A percentile compares a stretch with the other conserved stretches of the same genome.
These are phyloP conservation scores for Eudasyphora cyanicolor DNA, from an alignment of 2,888 invertebrate genomes.

Conservation along the genomic window DNA sequence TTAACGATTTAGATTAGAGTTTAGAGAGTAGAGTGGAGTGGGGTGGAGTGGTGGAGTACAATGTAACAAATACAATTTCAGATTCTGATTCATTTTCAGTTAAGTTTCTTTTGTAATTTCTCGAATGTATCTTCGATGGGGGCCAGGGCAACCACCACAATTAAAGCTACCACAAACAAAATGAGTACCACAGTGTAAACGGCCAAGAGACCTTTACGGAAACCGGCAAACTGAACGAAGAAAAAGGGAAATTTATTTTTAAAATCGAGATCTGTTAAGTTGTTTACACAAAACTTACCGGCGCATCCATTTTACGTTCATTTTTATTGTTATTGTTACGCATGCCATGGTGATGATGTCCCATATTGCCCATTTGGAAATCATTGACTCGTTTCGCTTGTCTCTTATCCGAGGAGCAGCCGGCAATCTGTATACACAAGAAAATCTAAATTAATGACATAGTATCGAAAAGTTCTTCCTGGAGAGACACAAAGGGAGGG, in stretches of 20 bases:
- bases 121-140: slow-evolving; percentile 85
- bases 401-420: slow-evolving; percentile 88
- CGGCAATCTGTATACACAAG: slow-evolving; percentile 84
- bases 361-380: slow-evolving; percentile 92
- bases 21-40: neutral
- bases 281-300: slow-evolving; percentile 83
- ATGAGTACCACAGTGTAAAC: slow-evolving; percentile 88
- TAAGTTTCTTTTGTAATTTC: slow-evolving; percentile 62
- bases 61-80: slow-evolving; percentile 14
- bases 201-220: slow-evolving; percentile 89
- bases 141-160: slow-evolving; percentile 88
- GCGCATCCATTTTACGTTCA: slow-evolving; percentile 88
- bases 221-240: slow-evolving; percentile 85
- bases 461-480: slow-evolving; percentile 68
- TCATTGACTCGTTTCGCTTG: slow-evolving; percentile 87
- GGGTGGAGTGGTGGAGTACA: neutral
- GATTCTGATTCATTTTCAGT: slow-evolving; percentile 46
- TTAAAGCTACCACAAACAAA: slow-evolving; percentile 86
- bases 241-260: neutral
- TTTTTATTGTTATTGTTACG: slow-evolving; percentile 84
- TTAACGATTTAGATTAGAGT: neutral
- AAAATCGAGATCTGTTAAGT: slow-evolving; percentile 6
- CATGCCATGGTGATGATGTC: slow-evolving; percentile 80
- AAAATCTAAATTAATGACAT: slow-evolving; percentile 76
- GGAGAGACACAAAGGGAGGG: slow-evolving; percentile 56